Conservation (phyloP, 2,797 vertebrate genomes). For the Poecilia picta region DNA sequence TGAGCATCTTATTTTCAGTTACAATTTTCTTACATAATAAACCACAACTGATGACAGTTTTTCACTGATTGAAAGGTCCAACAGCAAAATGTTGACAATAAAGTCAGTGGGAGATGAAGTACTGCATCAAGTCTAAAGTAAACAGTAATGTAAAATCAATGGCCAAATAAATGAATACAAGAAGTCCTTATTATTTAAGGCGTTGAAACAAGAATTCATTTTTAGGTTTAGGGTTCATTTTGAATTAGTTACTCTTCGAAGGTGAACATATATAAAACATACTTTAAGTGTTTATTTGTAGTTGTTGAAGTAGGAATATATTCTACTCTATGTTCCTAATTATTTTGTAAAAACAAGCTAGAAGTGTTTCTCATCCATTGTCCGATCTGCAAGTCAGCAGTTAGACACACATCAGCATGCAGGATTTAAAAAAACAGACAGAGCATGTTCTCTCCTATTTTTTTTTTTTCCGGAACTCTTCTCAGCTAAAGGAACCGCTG, state of each 20-base stretch:
- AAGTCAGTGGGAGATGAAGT: background rate
- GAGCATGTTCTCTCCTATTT: background rate
- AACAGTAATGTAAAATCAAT: background rate
- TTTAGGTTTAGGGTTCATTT: background rate
- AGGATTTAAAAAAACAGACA: conserved; percentile 16
- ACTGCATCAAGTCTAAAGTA: background rate
- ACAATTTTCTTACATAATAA: background rate
- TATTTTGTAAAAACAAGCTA: background rate
- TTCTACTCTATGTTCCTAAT: background rate
- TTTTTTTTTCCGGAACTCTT: background rate
- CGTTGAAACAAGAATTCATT: background rate
- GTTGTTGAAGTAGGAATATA: background rate
- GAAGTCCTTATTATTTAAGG: background rate
- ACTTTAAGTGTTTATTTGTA: background rate
- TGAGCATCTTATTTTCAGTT: background rate
- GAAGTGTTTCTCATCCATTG: background rate
- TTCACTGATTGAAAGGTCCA: background rate
- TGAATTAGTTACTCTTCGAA: background rate
- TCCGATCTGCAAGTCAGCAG: conserved; percentile 13
- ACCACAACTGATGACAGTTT: background rate
- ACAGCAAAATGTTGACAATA: background rate
- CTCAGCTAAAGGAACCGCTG: conserved; percentile 49
- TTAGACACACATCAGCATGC: conserved; percentile 22
- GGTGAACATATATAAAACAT: background rate
- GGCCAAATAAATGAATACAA: background rate